These are phyloP conservation scores for Polydrusus tereticollis DNA, from an alignment of 2,888 invertebrate species.

Conservation along the genomic window DNA sequence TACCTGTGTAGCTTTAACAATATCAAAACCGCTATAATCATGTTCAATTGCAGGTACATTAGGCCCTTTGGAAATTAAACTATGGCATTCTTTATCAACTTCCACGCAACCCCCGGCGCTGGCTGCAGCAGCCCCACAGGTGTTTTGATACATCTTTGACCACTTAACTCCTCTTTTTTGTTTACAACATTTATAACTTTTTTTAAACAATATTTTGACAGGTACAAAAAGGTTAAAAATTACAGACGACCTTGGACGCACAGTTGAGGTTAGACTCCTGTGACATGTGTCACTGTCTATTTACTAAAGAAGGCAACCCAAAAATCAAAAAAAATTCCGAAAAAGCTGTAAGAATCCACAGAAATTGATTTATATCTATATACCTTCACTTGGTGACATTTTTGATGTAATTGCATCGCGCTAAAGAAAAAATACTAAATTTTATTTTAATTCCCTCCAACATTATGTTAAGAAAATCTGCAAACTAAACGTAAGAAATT, in stretches of 20 bases:
- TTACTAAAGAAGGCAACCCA: no score
- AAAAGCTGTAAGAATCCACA: no score
- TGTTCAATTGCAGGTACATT: constrained; percentile 75
- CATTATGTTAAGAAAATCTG: no score
- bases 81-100: constrained; percentile 74
- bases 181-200: no score
- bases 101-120: constrained; percentile 73
- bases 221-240: constrained; percentile 31
- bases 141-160: constrained; percentile 76
- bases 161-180: constrained; percentile 10
- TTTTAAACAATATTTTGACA: constrained; percentile 15
- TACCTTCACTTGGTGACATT: no score
- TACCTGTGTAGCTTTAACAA: constrained; percentile 94
- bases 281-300: background rate
- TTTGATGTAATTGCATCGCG: no score
- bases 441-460: no score
- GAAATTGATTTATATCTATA: no score
- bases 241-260: constrained; percentile 10
- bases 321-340: no score
- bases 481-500: no score
- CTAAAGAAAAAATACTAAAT: no score
- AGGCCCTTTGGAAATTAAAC: constrained; percentile 74
- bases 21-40: constrained; percentile 88
- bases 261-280: background rate
- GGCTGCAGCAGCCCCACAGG: constrained; percentile 80